Base-by-base conservation (phyloP, 2,797 vertebrate species). In the Rhynchotus rufescens region DNA sequence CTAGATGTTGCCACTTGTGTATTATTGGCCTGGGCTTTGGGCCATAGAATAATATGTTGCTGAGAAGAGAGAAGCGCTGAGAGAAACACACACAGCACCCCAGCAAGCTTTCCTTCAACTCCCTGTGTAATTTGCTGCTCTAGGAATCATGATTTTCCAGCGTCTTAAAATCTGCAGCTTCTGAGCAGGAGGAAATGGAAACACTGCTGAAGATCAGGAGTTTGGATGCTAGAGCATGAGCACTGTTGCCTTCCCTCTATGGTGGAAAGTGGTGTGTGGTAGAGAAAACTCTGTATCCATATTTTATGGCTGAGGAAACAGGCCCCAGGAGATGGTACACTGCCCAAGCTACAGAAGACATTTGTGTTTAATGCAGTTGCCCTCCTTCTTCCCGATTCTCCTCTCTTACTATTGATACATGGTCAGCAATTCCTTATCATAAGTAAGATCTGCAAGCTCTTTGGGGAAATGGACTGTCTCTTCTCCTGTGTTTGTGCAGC, bases 381-480 rank as follows among this genome's bases (percentile, higher is more conserved):
- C 59, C 59, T 86, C 67, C 40, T 84, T 40, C 64, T 86, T 86
- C 59, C 62, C 30, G 86, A 5, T 65, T 82, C 34, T 81, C 23
- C 64, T 92, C 49, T 72, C 23, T 45, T 88, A 2, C 67, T 82
- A n/a, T 28, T 82, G 76, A 90, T 84, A 92, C 79, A 42, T 69
- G 49, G 47, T 83, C 54, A 89, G 62, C 40, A 57, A 84, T 84
- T 93, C 45, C 80, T 84, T 86, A 84, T 84, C 72, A 78, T 88
- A 93, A 95, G 86, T 84, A 88, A 94, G 72, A 88, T 88, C 91
- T 87, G 81, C 85, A 71, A 80, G 38, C n/a, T 90, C n/a, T 86
- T n/a, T 85, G 59, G 66, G 67, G 79, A 90, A 92, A 93, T 73
- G 79, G 82, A 83, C 76, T 83, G 59, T 88, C 66, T 91, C 76